These are phyloP conservation scores for Terrapene triunguis DNA, from an alignment of 2,113 vertebrate genomes.

Conservation along the genomic window DNA sequence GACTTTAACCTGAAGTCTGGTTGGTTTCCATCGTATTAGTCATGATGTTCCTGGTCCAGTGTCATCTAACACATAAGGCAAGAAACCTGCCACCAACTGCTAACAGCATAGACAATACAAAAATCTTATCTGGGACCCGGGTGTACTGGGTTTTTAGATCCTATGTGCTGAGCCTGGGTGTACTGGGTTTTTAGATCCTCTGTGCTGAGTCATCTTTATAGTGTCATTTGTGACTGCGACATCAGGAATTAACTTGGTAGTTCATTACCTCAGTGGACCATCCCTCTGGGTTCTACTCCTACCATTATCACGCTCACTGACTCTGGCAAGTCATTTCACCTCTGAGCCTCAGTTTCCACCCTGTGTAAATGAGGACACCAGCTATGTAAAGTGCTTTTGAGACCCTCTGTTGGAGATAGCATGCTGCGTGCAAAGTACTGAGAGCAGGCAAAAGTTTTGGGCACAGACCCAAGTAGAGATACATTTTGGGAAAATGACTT, in stretches of 20 bases:
- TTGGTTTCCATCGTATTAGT: not conserved
- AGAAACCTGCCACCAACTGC: not conserved
- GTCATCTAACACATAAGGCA: rapidly evolving
- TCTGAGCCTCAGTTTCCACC: not conserved
- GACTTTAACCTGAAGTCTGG: not conserved
- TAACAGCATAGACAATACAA: rapidly evolving
- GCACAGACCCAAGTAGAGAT: not conserved
- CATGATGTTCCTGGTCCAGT: not conserved
- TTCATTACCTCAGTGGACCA: not conserved
- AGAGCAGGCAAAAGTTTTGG: not conserved
- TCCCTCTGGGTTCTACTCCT: not conserved
- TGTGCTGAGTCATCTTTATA: not conserved
- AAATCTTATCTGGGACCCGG: not conserved
- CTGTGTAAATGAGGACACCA: not conserved
- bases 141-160: rapidly evolving
- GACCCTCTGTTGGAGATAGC: not conserved
- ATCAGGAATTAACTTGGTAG: not conserved
- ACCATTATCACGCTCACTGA: not conserved
- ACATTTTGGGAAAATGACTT: rapidly evolving
- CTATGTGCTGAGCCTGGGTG: rapidly evolving
- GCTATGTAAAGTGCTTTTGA: not conserved
- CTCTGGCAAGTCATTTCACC: not conserved
- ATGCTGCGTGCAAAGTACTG: not conserved
- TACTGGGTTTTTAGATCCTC: rapidly evolving
- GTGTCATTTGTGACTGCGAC: rapidly evolving